These are phyloP conservation scores for Volucella bombylans DNA, from an alignment of 2,888 invertebrate genomes.

Conservation along the genomic window DNA sequence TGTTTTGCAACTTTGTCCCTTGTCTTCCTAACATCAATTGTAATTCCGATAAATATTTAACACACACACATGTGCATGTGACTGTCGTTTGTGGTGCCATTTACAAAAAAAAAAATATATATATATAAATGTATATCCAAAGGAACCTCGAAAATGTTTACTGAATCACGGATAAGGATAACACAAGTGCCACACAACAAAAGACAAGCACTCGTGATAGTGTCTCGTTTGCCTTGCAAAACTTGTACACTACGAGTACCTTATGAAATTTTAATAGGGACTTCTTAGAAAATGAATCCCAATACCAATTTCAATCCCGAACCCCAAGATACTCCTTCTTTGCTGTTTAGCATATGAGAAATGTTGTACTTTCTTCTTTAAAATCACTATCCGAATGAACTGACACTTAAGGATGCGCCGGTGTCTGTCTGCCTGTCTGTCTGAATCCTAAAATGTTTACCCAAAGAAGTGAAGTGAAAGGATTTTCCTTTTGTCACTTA, in stretches of 20 bases:
- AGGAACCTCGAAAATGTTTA: conserved; percentile 20
- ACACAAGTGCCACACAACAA: conserved; percentile 29
- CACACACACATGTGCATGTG: not conserved
- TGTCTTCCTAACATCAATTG: not conserved
- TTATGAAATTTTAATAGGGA: conserved; percentile 60
- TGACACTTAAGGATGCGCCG: conserved; percentile 47
- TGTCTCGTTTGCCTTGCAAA: not conserved
- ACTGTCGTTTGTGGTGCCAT: conserved; percentile 2
- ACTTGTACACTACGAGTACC: conserved; percentile 13
- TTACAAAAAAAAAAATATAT: not conserved
- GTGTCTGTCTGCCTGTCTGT: conserved; percentile 22
- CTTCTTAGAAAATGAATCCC: conserved; percentile 31
- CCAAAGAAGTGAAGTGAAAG: conserved; percentile 39
- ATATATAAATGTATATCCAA: not conserved
- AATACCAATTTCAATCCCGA: not conserved
- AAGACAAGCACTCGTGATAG: not conserved
- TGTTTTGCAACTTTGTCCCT: not conserved
- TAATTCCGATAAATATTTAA: conserved; percentile 20
- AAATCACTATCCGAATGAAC: conserved; percentile 41
- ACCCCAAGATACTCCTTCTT: not conserved
- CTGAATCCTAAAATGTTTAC: conserved; percentile 10
- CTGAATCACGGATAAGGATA: conserved; percentile 24
- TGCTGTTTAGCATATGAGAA: conserved; percentile 10
- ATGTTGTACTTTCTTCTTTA: not conserved
- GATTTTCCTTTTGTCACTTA: conserved; percentile 50